A percentile compares a stretch with the other conserved stretches of the same genome.
Evolutionary conservation across 2,888 invertebrate genomes (phyloP).

Genomic region (Pemphredon lugubris): DNA sequence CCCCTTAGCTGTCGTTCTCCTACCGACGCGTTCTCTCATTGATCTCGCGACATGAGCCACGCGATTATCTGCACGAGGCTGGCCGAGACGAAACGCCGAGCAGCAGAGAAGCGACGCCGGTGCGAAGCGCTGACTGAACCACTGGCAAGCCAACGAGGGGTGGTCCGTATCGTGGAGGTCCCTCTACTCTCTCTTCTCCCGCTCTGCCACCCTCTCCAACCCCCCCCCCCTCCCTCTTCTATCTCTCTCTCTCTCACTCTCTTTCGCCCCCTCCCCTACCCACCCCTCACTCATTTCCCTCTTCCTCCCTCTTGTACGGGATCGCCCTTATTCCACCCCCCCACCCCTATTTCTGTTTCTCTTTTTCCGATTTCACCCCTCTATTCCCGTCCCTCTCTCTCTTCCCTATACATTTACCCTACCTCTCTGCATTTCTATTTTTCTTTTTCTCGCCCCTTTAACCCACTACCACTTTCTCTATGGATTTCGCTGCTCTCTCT

Average conservation of each 20-base stretch:
- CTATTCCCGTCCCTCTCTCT: not conserved
- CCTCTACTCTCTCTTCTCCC: constrained; percentile 38
- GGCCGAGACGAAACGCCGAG: constrained; percentile 37
- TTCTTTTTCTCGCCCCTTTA: constrained; percentile 9
- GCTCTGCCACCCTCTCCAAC: constrained; percentile 9
- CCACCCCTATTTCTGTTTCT: constrained; percentile 27
- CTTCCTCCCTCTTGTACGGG: constrained; percentile 1
- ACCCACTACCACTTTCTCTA: not conserved
- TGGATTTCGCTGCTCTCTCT: constrained; percentile 7
- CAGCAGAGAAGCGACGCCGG: constrained; percentile 66
- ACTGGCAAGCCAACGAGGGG: constrained; percentile 65
- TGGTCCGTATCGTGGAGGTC: constrained; percentile 59
- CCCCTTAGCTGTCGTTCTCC: constrained; percentile 25
- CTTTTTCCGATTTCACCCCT: constrained; percentile 30
- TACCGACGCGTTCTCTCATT: constrained; percentile 53
- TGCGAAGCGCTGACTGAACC: constrained; percentile 73
- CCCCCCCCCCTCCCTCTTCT: constrained; percentile 29
- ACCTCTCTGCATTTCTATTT: not conserved
- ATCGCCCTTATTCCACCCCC: not conserved
- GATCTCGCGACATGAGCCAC: constrained; percentile 58
- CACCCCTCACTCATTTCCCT: not conserved
- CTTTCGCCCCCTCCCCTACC: constrained; percentile 8
- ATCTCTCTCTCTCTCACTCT: too few relatives aligned
- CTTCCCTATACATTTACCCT: too few relatives aligned
- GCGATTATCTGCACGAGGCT: constrained; percentile 63